phyloP scores from a whole-genome alignment of 1,140 invertebrate species.

The Tenebrio molitor region DNA sequence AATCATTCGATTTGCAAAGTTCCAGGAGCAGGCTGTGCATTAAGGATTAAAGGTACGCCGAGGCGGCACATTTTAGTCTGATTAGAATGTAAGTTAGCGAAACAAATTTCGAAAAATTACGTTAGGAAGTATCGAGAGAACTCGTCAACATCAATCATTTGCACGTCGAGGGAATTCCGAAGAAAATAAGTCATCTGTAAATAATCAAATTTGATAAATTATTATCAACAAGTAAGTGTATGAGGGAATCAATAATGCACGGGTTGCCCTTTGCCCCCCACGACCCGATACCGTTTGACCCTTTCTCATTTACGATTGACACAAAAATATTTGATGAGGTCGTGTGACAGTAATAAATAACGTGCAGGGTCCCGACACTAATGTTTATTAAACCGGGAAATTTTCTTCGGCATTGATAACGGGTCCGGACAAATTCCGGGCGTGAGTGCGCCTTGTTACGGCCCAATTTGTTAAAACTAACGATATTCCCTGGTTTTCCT shows the following conservation, averaged over 20 bases:
- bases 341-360: not conserved
- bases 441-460: too few relatives aligned
- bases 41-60: conserved; percentile 25
- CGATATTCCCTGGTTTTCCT: conserved; percentile 9
- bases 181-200: conserved; percentile 33
- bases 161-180: conserved; percentile 21
- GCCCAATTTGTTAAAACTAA: too few relatives aligned
- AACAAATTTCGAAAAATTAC: conserved; percentile 26
- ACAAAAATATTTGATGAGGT: not conserved
- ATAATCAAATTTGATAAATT: conserved; percentile 37
- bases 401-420: too few relatives aligned
- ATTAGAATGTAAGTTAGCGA: conserved; percentile 22
- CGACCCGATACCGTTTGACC: not conserved
- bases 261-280: not conserved
- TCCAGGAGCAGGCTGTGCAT: not conserved
- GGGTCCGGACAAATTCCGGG: too few relatives aligned
- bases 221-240: conserved; percentile 19
- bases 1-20: conserved; percentile 29
- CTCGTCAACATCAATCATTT: conserved; percentile 37
- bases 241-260: conserved; percentile 6
- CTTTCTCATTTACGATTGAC: conserved; percentile 4
- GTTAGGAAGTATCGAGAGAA: conserved; percentile 33
- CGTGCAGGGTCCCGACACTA: too few relatives aligned
- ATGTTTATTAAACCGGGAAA: too few relatives aligned
- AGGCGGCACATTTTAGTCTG: conserved; percentile 19